Evolutionary conservation across 1,140 invertebrate species (phyloP).

Genomic region (Achatina immaculata): DNA sequence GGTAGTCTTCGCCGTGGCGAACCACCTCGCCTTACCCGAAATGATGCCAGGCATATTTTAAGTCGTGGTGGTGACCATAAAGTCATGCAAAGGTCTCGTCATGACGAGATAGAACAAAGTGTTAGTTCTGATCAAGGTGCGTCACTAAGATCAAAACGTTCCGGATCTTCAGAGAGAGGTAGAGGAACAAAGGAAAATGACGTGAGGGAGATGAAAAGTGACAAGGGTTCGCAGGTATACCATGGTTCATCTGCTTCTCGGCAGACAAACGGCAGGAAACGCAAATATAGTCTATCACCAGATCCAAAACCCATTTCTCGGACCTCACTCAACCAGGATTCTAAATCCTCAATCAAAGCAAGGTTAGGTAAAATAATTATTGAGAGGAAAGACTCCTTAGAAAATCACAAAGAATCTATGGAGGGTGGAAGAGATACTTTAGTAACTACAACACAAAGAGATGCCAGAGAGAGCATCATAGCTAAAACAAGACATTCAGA

Average conservation of each 20-base stretch:
- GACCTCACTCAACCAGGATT: background rate
- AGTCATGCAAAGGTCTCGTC: slow-evolving; percentile 41
- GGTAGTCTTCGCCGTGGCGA: background rate
- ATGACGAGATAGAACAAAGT: slow-evolving; percentile 38
- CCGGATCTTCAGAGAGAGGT: background rate
- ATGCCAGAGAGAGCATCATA: slow-evolving; percentile 8
- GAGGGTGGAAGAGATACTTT: background rate
- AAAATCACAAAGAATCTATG: background rate
- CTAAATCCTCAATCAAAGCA: background rate
- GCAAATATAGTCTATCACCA: background rate
- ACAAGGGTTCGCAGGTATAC: slow-evolving; percentile 16
- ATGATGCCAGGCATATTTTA: slow-evolving; percentile 23
- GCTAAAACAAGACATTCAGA: background rate
- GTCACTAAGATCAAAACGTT: background rate
- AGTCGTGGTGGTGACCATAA: background rate
- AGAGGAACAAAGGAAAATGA: background rate
- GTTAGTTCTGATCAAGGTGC: background rate
- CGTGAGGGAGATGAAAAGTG: background rate
- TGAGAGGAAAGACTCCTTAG: background rate
- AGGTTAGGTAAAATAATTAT: background rate
- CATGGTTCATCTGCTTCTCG: background rate
- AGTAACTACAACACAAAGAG: background rate
- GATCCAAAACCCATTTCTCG: background rate
- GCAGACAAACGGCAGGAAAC: background rate
- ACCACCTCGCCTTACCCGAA: background rate